Base-by-base conservation (phyloP, 1,140 invertebrate genomes). In the Piezodorus guildinii region DNA sequence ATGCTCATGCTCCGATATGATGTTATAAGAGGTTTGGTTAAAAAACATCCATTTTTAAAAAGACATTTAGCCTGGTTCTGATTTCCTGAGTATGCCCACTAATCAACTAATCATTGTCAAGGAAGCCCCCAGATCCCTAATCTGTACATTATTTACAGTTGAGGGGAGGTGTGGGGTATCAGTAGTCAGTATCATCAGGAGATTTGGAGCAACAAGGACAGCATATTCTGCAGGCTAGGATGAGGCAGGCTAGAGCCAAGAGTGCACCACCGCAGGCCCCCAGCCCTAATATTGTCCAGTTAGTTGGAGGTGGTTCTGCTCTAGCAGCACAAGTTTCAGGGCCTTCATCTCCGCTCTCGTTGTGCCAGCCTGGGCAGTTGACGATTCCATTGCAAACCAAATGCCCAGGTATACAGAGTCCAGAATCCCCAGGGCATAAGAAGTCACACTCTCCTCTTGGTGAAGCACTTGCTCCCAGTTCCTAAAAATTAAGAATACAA, bases 321-420 rank as follows among this genome's bases (percentile, higher is more conserved):
- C 66, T 43, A 62, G 69, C 60, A 39, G 68, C 65, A 70, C 85
- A 87, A 16, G 86, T 73, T 67, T 85, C 82, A 3, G 81, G 77
- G 3, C 82, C 66, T 63, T 71, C 68, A 63, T 67, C 46, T 2
- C 70, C 68, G 44, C 74, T 58, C 15, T 64, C 62, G 45, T 66
- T 64, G 45, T 60, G 44, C 15, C 64, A 16, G 61, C 56, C 45
- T 0, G 90, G 91, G 74, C 91, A 94, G 74, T 93, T 91, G 1
- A 88, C 80, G 1, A 91, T 80, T 14, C 90, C 91, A 71, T 94
- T 92, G 72, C 91, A 94, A 0, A 93, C 80, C 15, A 93, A 77
- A 68, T 85, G 78, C 9, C 81, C 79, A 1, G 88, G 87, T 69
- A 94, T 90, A 70, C 90, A 94, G 5, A 88, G 76, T 2, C 85